Evolutionary conservation across 2,888 invertebrate genomes (phyloP), one percentile per base, ranked within the genome.

Genomic region (Aphrophora alni): DNA sequence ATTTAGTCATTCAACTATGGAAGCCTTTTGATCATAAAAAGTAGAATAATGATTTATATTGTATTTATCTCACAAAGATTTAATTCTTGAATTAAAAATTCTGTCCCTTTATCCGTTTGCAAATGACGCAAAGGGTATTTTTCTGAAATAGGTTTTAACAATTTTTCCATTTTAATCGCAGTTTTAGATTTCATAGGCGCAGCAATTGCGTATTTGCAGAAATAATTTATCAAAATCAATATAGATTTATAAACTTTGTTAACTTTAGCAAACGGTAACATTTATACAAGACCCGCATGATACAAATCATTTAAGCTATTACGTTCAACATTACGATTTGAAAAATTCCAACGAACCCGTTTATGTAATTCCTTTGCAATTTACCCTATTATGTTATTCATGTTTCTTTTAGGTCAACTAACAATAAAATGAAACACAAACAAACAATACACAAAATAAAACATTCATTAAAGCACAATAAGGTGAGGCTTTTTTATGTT

Each of bases 71-170:
- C 82, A 68, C 25, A 83, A 69, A 59, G 26, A 14, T 33, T 38
- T 24, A 38, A 83, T 75, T 10, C 51, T 5, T 26, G 69, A 38
- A 68, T 83, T 83, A 73, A 84, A 77, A 82, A 84, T 38, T 82
- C 84, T 27, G 71, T 82, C 17, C 80, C 82, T n/a, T 38, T 75
- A 38, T 83, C 83, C 14, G 81, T 80, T 44, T 83, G 83, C 14
- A 83, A 38, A 77, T 81, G 33, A 68, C 73, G 75, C 72, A 78
- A 51, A n/a, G 3, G 17, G 26, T 51, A 21, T n/a, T 25, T 59
- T 28, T 75, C 14, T 26, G 25, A 38, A 10, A 75, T n/a, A 5
- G 80, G 80, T 26, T 59, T 21, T 4, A 82, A 24, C 1, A 77
- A 77, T 0, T 28, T 7, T 1, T 12, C 28, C 26, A 82, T 70